Base-by-base conservation (phyloP, 2,113 vertebrate species). In the Hippolais icterina region DNA sequence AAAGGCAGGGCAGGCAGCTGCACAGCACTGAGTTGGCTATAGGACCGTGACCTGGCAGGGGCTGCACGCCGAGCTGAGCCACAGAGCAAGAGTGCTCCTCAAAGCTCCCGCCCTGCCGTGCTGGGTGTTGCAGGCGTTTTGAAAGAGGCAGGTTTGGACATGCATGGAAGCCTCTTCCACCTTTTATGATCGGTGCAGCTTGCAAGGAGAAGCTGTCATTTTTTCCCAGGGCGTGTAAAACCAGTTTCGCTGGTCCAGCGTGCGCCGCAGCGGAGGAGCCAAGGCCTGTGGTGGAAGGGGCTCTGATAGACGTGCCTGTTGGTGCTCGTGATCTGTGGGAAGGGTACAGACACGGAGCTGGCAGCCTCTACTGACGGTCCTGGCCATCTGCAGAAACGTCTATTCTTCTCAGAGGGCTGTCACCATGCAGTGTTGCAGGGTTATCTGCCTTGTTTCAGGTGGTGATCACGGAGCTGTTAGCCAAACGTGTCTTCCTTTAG, bases 141-240 rank as follows among this genome's bases (percentile, higher is more conserved):
- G 65, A 69, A 91, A 87, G 78, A 93, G 95, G 94, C 98, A 98
- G 92, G 98, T 96, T 72, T 33, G 85, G 94, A 83, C 98, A 14
- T 44, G 98, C 83, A 83, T 15, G 83, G 92, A 76, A 61, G 76
- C 93, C 88, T 94, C 93, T 94, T 97, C 83, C 63, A 42, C 84
- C 94, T 75, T 97, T 98, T 97, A 94, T 70, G 91, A 96, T 95
- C 64, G 0, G 31, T 84, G 91, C 87, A 91, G 88, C 96, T 97
- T 95, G 93, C 88, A 86, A 88, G 85, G 84, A 93, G 94, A 97
- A 97, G 95, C 97, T 96, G 94, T 98, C 96, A 96, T 98, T 96
- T 97, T 97, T 87, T 95, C 96, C 91, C 94, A 95, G 97, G 97
- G 98, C 23, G 94, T 97, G 97, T 96, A 96, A 93, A 98, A 98